Evolutionary conservation across 2,888 invertebrate species (phyloP).

Genomic region (Mylabris sibirica): DNA sequence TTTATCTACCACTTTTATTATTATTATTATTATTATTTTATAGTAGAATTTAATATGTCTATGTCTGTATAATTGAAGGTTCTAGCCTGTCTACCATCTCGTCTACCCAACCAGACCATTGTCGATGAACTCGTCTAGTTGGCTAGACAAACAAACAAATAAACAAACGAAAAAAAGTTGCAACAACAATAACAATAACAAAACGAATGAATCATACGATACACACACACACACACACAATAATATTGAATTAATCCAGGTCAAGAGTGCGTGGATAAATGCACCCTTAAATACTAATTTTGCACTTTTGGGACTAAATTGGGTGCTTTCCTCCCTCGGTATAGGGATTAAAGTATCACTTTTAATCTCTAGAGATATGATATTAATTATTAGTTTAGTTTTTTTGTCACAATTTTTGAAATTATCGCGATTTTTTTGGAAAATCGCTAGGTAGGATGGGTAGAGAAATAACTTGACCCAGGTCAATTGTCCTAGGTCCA

Average conservation of each 20-base stretch:
- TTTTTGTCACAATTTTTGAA: too few relatives aligned
- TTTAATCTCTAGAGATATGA: too few relatives aligned
- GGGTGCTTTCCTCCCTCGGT: too few relatives aligned
- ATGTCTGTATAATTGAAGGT: constrained; percentile 11
- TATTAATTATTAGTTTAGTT: too few relatives aligned
- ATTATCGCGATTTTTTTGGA: too few relatives aligned
- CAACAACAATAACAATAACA: background rate
- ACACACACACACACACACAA: background rate
- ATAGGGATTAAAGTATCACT: too few relatives aligned
- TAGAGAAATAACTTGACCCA: background rate
- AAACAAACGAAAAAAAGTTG: too few relatives aligned
- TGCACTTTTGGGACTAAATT: background rate
- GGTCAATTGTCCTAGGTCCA: constrained; percentile 32
- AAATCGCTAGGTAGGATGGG: background rate
- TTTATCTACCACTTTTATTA: background rate
- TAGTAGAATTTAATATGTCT: background rate
- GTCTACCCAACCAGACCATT: constrained; percentile 8
- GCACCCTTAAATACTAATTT: background rate
- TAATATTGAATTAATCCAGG: background rate
- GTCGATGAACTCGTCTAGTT: constrained; percentile 12
- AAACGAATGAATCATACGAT: constrained; percentile 6
- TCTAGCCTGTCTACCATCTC: constrained; percentile 14
- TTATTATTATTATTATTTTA: background rate
- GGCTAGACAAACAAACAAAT: constrained; percentile 9
- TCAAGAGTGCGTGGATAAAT: background rate